Evolutionary conservation across 2,888 invertebrate species (phyloP), one percentile per base, ranked within the genome.

Genomic region (Incurvaria masculella): DNA sequence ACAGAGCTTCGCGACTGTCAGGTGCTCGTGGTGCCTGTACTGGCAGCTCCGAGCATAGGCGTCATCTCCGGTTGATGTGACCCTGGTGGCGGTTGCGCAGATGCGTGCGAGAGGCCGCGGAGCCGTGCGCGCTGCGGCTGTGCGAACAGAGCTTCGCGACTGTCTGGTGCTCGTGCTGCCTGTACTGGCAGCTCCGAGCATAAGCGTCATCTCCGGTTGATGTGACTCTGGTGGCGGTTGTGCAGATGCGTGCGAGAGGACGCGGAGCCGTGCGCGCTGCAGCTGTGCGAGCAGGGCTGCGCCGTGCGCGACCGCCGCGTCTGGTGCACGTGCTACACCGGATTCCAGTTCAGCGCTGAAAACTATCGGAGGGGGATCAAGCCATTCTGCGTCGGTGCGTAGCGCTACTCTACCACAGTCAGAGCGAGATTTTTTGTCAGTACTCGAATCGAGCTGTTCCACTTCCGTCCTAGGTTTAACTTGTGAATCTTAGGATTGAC

Each of bases 121-220:
- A 86, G 58, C 85, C 85, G 0, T 87, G 87, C 65, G 80, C 80
- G 43, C 66, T 86, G 60, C 70, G 75, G 53, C 66, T 86, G 14
- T 87, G 87, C 61, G 86, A 86, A 62, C 87, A 87, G 59, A 79
- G 78, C 43, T 87, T 86, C 58, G 80, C 81, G 21, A 79, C 85
- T n/a, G 71, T 87, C 26, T 84, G 86, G 67, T 87, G 87, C 63
- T 82, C 84, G 21, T 87, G 87, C 58, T 81, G 79, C 59, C 70
- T n/a, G n/a, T n/a, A n/a, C n/a, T n/a, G n/a, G n/a, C n/a, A n/a
- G n/a, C n/a, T n/a, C n/a, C n/a, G n/a, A n/a, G n/a, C n/a, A n/a
- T n/a, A n/a, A n/a, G n/a, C n/a, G n/a, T n/a, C n/a, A n/a, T n/a
- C n/a, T n/a, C n/a, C n/a, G n/a, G n/a, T n/a, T n/a, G n/a, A n/a